Conservation (phyloP, 2,797 vertebrate genomes). For the Chiroxiphia lanceolata region DNA sequence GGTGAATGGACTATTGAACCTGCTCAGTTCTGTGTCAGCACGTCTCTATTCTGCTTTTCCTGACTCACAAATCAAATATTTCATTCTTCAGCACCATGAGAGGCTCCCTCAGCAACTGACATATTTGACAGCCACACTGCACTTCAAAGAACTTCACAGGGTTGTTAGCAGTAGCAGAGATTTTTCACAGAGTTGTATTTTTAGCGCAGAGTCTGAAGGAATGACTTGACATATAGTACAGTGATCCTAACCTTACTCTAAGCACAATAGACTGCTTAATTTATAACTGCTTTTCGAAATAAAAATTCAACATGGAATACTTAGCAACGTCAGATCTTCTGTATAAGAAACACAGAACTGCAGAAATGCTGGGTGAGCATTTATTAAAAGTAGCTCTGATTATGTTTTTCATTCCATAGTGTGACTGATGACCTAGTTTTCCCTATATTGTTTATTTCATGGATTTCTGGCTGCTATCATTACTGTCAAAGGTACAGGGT, state of each 20-base stretch:
- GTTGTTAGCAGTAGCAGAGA: conserved; percentile 19
- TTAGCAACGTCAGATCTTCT: background rate
- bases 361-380: conserved; percentile 28
- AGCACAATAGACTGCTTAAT: conserved; percentile 32
- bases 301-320: background rate
- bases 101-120: conserved; percentile 7
- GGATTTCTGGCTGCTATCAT: background rate
- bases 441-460: background rate
- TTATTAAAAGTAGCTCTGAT: conserved; percentile 14
- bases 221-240: conserved; percentile 35
- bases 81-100: background rate
- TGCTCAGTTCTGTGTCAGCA: background rate
- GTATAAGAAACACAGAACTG: background rate
- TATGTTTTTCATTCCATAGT: background rate
- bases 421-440: conserved; percentile 22
- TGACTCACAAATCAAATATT: background rate
- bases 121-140: conserved; percentile 14
- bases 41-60: background rate
- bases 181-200: conserved; percentile 45
- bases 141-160: conserved; percentile 32
- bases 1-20: background rate
- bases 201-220: conserved; percentile 13
- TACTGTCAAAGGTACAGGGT: background rate
- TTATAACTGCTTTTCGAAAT: background rate
- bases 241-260: conserved; percentile 9